phyloP scores from a whole-genome alignment of 2,888 invertebrate genomes.

The Trachelus stipa region DNA sequence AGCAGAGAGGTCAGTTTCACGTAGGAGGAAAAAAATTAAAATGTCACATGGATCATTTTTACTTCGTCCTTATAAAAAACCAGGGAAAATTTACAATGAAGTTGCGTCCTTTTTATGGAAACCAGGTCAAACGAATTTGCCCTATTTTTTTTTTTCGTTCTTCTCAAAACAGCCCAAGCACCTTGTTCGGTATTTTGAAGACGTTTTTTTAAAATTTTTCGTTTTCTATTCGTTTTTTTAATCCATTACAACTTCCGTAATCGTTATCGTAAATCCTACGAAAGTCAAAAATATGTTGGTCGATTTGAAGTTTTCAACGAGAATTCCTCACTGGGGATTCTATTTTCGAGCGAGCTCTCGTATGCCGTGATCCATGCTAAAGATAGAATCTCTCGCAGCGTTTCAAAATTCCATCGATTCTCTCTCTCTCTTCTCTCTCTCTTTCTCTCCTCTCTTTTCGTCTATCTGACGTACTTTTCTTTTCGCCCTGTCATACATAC shows the following conservation, averaged over 20 bases:
- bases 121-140: background rate
- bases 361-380: constrained; percentile 48
- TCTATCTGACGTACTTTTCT: background rate
- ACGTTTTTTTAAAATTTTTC: no score
- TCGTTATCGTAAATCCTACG: background rate
- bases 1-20: constrained; percentile 77
- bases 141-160: constrained; percentile 1
- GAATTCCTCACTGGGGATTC: constrained; percentile 50
- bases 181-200: background rate
- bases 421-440: background rate
- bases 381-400: constrained; percentile 45
- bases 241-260: background rate
- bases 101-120: background rate
- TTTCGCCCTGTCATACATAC: background rate
- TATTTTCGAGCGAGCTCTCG: constrained; percentile 61
- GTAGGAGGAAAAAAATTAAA: background rate
- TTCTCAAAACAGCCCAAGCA: background rate
- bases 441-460: background rate
- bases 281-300: background rate
- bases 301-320: constrained; percentile 8
- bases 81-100: background rate
- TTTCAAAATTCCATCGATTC: constrained; percentile 31
- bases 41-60: background rate
- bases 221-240: no score
- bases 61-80: background rate